Evolutionary conservation across 2,797 vertebrate genomes (phyloP).

Genomic region (Buphagus erythrorhynchus): DNA sequence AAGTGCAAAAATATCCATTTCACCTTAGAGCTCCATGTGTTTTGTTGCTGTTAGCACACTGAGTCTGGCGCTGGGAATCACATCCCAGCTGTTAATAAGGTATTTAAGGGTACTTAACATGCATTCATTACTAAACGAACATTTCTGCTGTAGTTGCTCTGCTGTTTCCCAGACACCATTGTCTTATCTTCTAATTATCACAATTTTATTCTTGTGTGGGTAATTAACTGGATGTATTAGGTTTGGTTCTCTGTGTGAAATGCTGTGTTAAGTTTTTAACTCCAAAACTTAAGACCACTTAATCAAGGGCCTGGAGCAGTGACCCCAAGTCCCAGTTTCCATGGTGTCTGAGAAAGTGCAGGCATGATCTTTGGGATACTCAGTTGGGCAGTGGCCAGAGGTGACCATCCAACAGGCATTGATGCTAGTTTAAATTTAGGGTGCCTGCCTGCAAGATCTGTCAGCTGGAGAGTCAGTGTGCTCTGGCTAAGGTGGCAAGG

Average conservation of each 20-base stretch:
- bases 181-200: conserved; percentile 28
- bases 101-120: background rate
- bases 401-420: background rate
- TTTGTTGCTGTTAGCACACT: background rate
- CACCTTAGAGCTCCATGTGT: background rate
- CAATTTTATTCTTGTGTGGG: background rate
- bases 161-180: conserved; percentile 7
- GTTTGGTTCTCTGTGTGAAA: background rate
- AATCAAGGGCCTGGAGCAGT: background rate
- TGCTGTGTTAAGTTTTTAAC: background rate
- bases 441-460: background rate
- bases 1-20: background rate
- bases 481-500: background rate
- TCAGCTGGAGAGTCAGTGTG: background rate
- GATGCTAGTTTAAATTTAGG: background rate
- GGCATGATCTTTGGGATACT: background rate
- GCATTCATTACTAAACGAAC: conserved; percentile 14
- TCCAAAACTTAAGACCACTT: background rate
- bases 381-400: background rate
- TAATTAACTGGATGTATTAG: background rate
- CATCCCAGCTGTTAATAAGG: background rate
- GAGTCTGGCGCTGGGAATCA: background rate
- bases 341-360: background rate
- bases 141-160: background rate
- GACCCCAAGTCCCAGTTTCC: background rate